Base-by-base conservation (phyloP, 2,888 invertebrate species). In the Crossocerus cetratus region DNA sequence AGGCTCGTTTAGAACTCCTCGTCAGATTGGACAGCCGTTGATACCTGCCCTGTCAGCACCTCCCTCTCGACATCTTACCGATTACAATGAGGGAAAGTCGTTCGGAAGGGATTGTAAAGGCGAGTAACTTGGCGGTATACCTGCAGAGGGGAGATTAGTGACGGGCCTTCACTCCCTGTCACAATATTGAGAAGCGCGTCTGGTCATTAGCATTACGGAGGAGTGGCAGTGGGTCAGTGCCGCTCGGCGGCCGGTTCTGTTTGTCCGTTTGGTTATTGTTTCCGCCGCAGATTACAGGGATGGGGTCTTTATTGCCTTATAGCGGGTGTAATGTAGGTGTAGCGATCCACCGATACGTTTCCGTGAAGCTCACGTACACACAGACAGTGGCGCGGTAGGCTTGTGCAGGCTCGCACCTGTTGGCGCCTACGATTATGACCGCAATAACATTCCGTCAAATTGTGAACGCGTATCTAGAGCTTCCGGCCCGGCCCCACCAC, bases 371-470 rank as follows among this genome's bases (percentile, higher is more conserved):
- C 32, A 59, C 74, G 69, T 70, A 74, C 61, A 80, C 76, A 69
- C 57, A 16, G n/a, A 49, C 49, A 16, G 32, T 64, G 69, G 60
- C 72, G 72, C 76, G 32, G 80, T 87, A 87, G 86, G 86, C 87
- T 87, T 85, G 84, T 81, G 81, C 78, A 85, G 83, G 85, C 86
- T 88, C 86, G 86, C 90, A 90, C 90, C 90, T 90, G 90, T 89
- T 90, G 90, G 90, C 87, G 88, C 86, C 84, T 86, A 84, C 87
- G 89, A 89, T 89, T 89, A 90, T 89, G 88, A 88, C 88, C 86
- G 89, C 87, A 89, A 89, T 89, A 89, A 89, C 89, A 89, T 89
- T 89, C 87, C 89, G 89, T 90, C 89, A 89, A 89, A 89, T 85
- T 85, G 85, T 72, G 74, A 82, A 75, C 74, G 71, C 69, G 69